Evolutionary conservation across 2,888 invertebrate species (phyloP).

Genomic region (Dolichomitus sp.): DNA sequence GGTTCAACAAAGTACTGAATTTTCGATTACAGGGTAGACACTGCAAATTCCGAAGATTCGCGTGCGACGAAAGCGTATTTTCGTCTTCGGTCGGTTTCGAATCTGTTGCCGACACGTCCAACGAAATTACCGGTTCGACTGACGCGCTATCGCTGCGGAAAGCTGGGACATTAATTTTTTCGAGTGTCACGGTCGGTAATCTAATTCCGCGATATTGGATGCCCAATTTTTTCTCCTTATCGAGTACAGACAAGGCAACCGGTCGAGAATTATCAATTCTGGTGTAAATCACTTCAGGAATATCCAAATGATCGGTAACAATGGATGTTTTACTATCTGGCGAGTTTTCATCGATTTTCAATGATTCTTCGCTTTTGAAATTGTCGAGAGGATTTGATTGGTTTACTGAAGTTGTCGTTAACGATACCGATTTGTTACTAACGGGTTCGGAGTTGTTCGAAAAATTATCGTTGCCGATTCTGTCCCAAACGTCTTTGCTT

Average conservation of each 20-base stretch:
- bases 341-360: background rate
- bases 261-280: slow-evolving; percentile 63
- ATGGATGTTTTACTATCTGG: background rate
- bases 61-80: slow-evolving; percentile 69
- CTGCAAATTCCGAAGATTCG: slow-evolving; percentile 77
- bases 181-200: slow-evolving; percentile 61
- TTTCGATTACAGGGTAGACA: slow-evolving; percentile 88
- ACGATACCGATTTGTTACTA: background rate
- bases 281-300: slow-evolving; percentile 70
- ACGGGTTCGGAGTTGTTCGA: background rate
- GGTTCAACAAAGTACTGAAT: slow-evolving; percentile 87
- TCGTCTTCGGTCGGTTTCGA: slow-evolving; percentile 62
- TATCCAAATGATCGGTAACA: slow-evolving; percentile 52
- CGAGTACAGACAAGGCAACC: slow-evolving; percentile 40
- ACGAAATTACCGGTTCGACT: background rate
- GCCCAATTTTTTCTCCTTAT: slow-evolving; percentile 52
- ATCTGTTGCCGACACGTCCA: background rate
- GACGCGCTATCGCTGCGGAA: background rate
- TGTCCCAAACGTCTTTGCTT: slow-evolving; percentile 77
- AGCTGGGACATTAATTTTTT: slow-evolving; percentile 50
- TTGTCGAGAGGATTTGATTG: background rate
- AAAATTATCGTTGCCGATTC: slow-evolving; percentile 58
- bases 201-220: slow-evolving; percentile 63
- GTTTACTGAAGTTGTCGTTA: background rate
- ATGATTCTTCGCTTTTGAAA: background rate